phyloP scores from a whole-genome alignment of 37 sponge, comb jelly and placozoan species.

The Dysidea cf. avara region DNA sequence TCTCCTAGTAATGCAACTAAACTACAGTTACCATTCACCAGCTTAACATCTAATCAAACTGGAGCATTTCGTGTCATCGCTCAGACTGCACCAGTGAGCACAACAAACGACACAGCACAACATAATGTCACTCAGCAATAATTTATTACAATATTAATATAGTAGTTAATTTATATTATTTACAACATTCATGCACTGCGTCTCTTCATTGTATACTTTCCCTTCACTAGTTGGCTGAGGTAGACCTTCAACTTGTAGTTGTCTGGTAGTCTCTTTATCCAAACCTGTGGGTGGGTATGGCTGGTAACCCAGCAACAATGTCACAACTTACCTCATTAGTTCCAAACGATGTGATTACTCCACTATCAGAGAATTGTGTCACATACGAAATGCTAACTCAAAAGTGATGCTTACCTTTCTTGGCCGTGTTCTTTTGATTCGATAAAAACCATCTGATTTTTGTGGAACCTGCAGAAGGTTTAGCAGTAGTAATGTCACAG shows the following conservation, averaged over 20 bases:
- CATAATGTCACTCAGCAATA: background rate
- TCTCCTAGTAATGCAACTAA: too few relatives aligned
- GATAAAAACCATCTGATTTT: constrained; percentile 61
- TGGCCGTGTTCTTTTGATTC: constrained; percentile 72
- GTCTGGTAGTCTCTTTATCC: constrained; percentile 66
- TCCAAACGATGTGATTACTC: constrained; percentile 66
- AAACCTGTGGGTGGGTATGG: constrained; percentile 26
- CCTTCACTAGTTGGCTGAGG: constrained; percentile 58
- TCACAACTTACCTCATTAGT: constrained; percentile 57
- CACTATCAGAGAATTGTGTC: constrained; percentile 19
- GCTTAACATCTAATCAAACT: too few relatives aligned
- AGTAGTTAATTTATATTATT: background rate
- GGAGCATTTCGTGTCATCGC: too few relatives aligned
- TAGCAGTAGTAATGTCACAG: too few relatives aligned
- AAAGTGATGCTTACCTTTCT: constrained; percentile 33
- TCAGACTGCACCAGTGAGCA: too few relatives aligned
- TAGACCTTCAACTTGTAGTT: constrained; percentile 70
- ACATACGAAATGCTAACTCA: background rate
- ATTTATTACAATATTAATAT: background rate
- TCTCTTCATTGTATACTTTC: constrained; percentile 67
- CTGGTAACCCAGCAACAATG: background rate
- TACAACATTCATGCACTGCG: constrained; percentile 34
- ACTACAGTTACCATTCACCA: too few relatives aligned
- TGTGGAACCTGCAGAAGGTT: constrained; percentile 46
- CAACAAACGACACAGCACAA: background rate